Conservation (phyloP, 1,140 invertebrate species). For the Drosophila orosa region DNA sequence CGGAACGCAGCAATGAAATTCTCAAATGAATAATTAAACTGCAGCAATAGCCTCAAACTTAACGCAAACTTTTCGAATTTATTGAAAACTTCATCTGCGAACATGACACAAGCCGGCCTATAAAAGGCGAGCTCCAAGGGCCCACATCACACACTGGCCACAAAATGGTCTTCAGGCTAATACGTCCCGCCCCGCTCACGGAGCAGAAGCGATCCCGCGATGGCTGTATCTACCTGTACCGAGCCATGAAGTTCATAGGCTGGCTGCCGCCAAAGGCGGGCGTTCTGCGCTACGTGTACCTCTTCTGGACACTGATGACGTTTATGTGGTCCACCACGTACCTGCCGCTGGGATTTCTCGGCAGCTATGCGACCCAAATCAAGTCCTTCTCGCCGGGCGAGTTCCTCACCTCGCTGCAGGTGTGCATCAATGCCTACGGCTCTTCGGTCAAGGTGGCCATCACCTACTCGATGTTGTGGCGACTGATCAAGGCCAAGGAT, state of each 20-base stretch:
- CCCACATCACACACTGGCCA: not conserved
- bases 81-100: slow-evolving; percentile 53
- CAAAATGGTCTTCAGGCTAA: slow-evolving; percentile 63
- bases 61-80: slow-evolving; percentile 56
- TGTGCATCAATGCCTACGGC: slow-evolving; percentile 67
- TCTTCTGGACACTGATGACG: slow-evolving; percentile 54
- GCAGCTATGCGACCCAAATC: slow-evolving; percentile 59
- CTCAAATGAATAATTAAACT: slow-evolving; percentile 74
- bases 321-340: slow-evolving; percentile 61
- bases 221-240: slow-evolving; percentile 66
- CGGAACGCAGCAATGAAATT: slow-evolving; percentile 44
- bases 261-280: slow-evolving; percentile 61
- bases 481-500: slow-evolving; percentile 52
- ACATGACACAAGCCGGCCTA: slow-evolving; percentile 36
- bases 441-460: slow-evolving; percentile 61
- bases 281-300: slow-evolving; percentile 52
- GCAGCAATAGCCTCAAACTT: slow-evolving; percentile 46
- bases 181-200: slow-evolving; percentile 54
- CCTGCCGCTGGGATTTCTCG: slow-evolving; percentile 60
- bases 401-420: slow-evolving; percentile 71
- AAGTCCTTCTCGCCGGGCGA: slow-evolving; percentile 60
- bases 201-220: slow-evolving; percentile 48
- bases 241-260: slow-evolving; percentile 66
- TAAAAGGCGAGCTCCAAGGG: slow-evolving; percentile 29
- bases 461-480: slow-evolving; percentile 57